These are phyloP conservation scores for Trichoplusia ni DNA, from an alignment of 1,140 invertebrate species.

Conservation along the genomic window DNA sequence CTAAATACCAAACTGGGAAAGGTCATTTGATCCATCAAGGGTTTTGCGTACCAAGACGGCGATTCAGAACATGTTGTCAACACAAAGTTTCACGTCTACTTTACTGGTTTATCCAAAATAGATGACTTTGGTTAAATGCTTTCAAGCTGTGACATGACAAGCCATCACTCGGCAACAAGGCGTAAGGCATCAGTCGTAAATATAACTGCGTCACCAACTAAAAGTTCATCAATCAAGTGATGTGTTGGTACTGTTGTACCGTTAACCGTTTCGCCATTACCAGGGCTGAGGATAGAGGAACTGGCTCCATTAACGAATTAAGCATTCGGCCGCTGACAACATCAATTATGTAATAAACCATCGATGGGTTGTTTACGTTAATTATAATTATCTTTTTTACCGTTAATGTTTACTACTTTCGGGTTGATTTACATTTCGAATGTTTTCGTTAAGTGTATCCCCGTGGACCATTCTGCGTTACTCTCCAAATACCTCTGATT, in stretches of 20 bases:
- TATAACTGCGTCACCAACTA: constrained; percentile 17
- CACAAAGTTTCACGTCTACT: no score
- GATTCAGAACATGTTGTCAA: no score
- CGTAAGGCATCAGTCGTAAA: constrained; percentile 24
- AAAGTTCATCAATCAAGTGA: constrained; percentile 29
- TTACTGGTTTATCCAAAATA: constrained; percentile 14
- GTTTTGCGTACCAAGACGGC: constrained; percentile 1
- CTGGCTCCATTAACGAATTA: constrained; percentile 41
- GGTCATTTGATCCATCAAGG: neutral
- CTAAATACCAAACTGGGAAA: no score
- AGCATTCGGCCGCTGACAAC: constrained; percentile 35
- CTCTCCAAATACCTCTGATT: neutral
- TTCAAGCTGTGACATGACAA: constrained; percentile 25
- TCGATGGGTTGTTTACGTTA: constrained; percentile 23
- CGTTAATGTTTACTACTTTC: constrained; percentile 31
- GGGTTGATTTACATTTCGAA: neutral
- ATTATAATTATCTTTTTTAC: constrained; percentile 38
- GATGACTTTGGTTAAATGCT: constrained; percentile 4
- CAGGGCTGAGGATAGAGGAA: constrained; percentile 17
- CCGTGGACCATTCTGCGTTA: neutral
- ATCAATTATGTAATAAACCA: constrained; percentile 41
- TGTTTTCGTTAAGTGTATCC: neutral
- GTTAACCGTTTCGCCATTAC: constrained; percentile 33
- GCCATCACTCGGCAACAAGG: constrained; percentile 7
- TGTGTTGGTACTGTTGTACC: constrained; percentile 18